Conservation (phyloP, 2,113 vertebrate genomes). For the Podarcis cretensis region DNA sequence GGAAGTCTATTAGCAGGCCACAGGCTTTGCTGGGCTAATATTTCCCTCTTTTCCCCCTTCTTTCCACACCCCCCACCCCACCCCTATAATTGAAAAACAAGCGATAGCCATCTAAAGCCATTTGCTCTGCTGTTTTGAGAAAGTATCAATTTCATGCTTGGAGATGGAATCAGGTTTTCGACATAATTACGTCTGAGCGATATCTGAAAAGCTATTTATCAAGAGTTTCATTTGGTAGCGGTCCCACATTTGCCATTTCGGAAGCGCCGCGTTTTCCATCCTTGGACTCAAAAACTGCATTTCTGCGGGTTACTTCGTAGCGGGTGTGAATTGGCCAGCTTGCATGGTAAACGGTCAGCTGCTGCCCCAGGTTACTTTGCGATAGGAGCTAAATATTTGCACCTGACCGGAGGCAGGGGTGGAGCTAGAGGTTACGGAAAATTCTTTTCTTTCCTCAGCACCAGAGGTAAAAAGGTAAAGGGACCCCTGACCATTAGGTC, state of each 20-base stretch:
- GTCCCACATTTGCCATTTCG: neutral
- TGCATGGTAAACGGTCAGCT: neutral
- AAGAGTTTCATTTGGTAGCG: neutral
- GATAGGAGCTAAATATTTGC: neutral
- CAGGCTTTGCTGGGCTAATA: neutral
- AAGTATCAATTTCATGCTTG: slow-evolving; percentile 13
- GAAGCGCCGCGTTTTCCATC: neutral
- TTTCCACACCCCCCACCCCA: neutral
- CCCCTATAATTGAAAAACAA: slow-evolving; percentile 1
- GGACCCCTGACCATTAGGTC: no score
- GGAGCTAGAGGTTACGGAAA: neutral
- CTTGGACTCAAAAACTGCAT: neutral
- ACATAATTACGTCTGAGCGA: slow-evolving; percentile 16
- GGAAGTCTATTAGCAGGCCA: slow-evolving; percentile 9
- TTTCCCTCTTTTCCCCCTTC: neutral
- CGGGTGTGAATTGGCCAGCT: neutral
- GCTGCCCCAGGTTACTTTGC: neutral
- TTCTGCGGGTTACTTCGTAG: neutral
- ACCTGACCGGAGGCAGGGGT: neutral
- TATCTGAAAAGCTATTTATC: neutral
- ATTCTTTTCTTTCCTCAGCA: neutral
- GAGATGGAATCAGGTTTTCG: neutral
- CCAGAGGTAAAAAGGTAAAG: neutral
- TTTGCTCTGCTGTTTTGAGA: slow-evolving; percentile 11
- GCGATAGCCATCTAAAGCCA: neutral